Evolutionary conservation across 2,888 invertebrate genomes (phyloP).

Genomic region (Scaptodrosophila latifasciaeformis): DNA sequence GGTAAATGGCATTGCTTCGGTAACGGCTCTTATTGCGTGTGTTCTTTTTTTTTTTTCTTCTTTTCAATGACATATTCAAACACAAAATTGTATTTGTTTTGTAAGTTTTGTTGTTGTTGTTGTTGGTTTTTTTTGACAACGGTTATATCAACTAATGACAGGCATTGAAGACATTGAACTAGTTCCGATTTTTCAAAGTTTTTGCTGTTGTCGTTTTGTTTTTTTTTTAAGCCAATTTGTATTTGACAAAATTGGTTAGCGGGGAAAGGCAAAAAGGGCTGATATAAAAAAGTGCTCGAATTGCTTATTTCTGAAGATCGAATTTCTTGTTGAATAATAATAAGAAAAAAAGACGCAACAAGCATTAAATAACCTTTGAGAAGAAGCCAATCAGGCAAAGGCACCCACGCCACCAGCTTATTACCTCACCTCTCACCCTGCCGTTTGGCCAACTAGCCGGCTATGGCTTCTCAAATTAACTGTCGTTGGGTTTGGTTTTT

Average conservation of each 20-base stretch:
- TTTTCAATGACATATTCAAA: slow-evolving; percentile 17
- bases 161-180: slow-evolving; percentile 50
- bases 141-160: background rate
- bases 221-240: slow-evolving; percentile 4
- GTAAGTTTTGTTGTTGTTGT: too few relatives aligned
- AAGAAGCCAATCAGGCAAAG: background rate
- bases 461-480: too few relatives aligned
- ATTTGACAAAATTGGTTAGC: background rate
- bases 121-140: too few relatives aligned
- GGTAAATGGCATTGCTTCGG: slow-evolving; percentile 23
- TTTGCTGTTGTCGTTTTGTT: slow-evolving; percentile 8
- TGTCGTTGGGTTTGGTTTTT: too few relatives aligned
- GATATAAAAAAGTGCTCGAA: too few relatives aligned
- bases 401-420: background rate
- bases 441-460: too few relatives aligned
- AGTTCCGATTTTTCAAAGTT: slow-evolving; percentile 40
- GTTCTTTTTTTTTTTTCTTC: background rate
- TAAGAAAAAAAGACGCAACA: background rate
- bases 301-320: too few relatives aligned
- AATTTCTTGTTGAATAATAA: too few relatives aligned
- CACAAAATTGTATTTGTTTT: slow-evolving; percentile 2
- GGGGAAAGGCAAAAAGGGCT: background rate
- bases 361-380: background rate
- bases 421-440: too few relatives aligned
- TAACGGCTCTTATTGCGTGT: too few relatives aligned